Percentiles rank a stretch among this genome's conserved stretches.
Evolutionary conservation across 2,888 invertebrate genomes (phyloP).

Genomic region (Baronia brevicornis): DNA sequence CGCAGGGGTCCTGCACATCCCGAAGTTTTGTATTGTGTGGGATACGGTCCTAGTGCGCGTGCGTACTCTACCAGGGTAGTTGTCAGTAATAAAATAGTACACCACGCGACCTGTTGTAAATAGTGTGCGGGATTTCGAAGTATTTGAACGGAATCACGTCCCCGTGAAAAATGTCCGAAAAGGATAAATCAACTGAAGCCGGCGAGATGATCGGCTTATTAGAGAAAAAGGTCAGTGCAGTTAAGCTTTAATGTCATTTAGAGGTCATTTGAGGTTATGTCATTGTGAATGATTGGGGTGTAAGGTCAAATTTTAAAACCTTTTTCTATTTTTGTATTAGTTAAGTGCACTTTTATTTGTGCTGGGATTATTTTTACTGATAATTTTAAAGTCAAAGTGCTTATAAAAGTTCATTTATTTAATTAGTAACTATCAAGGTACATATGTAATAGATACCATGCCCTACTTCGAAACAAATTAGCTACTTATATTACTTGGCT

Average conservation of each 20-base stretch:
- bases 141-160: conserved; percentile 3
- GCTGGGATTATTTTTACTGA: too few species aligned
- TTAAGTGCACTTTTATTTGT: too few species aligned
- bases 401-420: too few species aligned
- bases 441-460: too few species aligned
- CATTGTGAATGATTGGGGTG: conserved; percentile 6
- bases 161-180: conserved; percentile 40
- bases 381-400: too few species aligned
- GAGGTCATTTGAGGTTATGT: conserved; percentile 43
- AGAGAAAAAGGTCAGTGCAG: conserved; percentile 54
- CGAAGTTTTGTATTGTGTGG: conserved; percentile 11
- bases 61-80: conserved; percentile 10
- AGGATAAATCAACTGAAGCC: conserved; percentile 31
- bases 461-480: too few species aligned
- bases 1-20: conserved; percentile 9
- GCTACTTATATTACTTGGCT: too few species aligned
- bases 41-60: conserved; percentile 7
- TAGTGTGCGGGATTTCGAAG: conserved; percentile 13
- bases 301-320: conserved; percentile 28
- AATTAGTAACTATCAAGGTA: too few species aligned
- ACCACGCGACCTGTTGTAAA: conserved; percentile 13
- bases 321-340: too few species aligned
- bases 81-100: conserved; percentile 7
- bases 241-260: conserved; percentile 39
- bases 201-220: conserved; percentile 55